Evolutionary conservation across 2,113 vertebrate genomes (phyloP), one percentile per base, ranked within the genome.

Genomic region (Corynorhinus townsendii): DNA sequence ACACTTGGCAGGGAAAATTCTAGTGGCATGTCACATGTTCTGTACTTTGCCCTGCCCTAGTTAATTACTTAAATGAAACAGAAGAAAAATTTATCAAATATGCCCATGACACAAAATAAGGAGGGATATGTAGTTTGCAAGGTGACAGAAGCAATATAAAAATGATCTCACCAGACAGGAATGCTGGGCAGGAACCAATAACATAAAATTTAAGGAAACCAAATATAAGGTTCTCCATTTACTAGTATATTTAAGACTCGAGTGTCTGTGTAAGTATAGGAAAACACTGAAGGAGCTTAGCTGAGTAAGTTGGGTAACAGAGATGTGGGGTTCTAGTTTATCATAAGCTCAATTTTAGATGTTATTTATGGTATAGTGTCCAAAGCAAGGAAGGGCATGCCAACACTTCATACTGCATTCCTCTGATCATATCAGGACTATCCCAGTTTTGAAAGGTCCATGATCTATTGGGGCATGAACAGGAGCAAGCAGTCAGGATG

Each of bases 21-120:
- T 76, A 80, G 86, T 69, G 54, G 24, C 59, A 35, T 30, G 26
- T 94, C 71, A 52, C 3, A 3, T 45, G 24, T 20, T 49, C 35
- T 96, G 84, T 96, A 49, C 66, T 95, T 90, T 92, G 87, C 79
- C 81, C 76, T 38, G 35, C 8, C 40, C 33, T 95, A 82, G 86
- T 95, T 96, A 93, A 82, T 49, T 54, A 47, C 40, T 73, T 88
- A 43, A 52, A 45, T 91, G 76, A 94, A 94, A 90, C 20, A 79
- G 47, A 77, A 81, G 47, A 80, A 40, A 95, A 75, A 52, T 89
- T 96, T 93, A 97, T 94, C 72, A 71, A 64, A 68, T 26, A 66
- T 71, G n/a, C 19, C 28, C 38, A 8, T 91, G 92, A 90, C 81
- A 75, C 85, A 90, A 84, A 91, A 20, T 73, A 93, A 54, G 90